Evolutionary conservation across 2,797 vertebrate genomes (phyloP).

Genomic region (Myoxocephalus aenaeus): DNA sequence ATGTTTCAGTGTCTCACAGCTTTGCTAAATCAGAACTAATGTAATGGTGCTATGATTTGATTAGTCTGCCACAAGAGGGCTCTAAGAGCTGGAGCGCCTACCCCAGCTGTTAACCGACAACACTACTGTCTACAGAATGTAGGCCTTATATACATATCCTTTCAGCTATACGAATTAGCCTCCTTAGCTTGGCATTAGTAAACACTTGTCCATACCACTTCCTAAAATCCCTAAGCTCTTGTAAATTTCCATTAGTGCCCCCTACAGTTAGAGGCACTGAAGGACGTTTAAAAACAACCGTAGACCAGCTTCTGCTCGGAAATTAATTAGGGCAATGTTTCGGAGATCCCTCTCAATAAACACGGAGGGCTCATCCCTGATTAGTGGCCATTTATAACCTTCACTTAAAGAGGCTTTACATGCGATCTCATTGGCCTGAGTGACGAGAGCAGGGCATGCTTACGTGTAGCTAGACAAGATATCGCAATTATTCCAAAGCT

Average conservation of each 20-base stretch:
- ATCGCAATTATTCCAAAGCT: slow-evolving; percentile 41
- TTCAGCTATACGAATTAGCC: slow-evolving; percentile 72
- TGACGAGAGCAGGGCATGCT: slow-evolving; percentile 57
- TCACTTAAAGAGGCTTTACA: slow-evolving; percentile 77
- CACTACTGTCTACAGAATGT: slow-evolving; percentile 60
- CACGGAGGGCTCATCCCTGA: slow-evolving; percentile 80
- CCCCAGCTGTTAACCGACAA: slow-evolving; percentile 53
- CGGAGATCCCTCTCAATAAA: slow-evolving; percentile 78
- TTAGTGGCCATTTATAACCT: slow-evolving; percentile 85
- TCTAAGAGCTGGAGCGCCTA: slow-evolving; percentile 42
- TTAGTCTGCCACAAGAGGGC: slow-evolving; percentile 69
- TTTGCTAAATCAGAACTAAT: slow-evolving; percentile 5
- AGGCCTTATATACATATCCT: slow-evolving; percentile 76
- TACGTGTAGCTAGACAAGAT: slow-evolving; percentile 46
- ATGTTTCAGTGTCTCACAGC: slow-evolving; percentile 1
- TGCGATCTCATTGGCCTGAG: slow-evolving; percentile 74
- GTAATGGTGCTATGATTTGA: slow-evolving; percentile 22
- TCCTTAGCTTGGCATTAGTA: slow-evolving; percentile 72
- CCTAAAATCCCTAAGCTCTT: slow-evolving; percentile 75
- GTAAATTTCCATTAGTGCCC: slow-evolving; percentile 74
- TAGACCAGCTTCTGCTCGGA: slow-evolving; percentile 63
- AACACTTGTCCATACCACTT: slow-evolving; percentile 68
- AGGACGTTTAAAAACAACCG: slow-evolving; percentile 69
- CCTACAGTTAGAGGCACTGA: slow-evolving; percentile 66
- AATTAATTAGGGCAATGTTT: slow-evolving; percentile 85